Conservation (phyloP, 2,113 vertebrate species). For the Spilogale gracilis region DNA sequence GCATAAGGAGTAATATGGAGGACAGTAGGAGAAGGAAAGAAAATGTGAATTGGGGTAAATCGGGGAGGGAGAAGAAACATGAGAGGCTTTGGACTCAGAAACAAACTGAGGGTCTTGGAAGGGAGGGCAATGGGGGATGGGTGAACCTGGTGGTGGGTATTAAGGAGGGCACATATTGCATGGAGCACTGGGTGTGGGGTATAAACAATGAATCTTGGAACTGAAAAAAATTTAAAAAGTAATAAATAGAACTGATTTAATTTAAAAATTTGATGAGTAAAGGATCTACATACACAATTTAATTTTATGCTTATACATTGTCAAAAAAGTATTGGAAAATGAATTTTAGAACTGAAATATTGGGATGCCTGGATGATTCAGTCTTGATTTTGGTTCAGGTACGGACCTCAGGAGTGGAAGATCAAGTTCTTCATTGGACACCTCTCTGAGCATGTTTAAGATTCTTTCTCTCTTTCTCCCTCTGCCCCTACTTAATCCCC, state of each 20-base stretch:
- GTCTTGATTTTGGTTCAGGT: background rate
- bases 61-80: no score
- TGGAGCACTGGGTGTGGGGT: no score
- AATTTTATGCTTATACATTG: background rate
- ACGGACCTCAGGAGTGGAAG: background rate
- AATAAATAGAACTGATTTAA: background rate
- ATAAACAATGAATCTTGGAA: no score
- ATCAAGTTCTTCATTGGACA: background rate
- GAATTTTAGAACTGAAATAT: background rate
- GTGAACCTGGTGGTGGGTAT: no score
- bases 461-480: background rate
- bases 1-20: no score
- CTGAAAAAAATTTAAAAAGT: no score
- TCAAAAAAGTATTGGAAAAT: background rate
- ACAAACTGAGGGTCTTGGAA: no score
- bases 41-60: no score
- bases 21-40: no score
- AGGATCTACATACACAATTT: background rate
- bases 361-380: background rate
- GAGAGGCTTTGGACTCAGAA: no score
- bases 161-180: no score
- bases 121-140: no score
- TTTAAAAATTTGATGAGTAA: background rate
- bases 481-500: background rate
- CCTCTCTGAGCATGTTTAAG: background rate